A percentile compares a stretch with the other conserved stretches of the same genome.
Conservation (phyloP, 2,888 invertebrate genomes). For the Azorinus chamasolen region DNA sequence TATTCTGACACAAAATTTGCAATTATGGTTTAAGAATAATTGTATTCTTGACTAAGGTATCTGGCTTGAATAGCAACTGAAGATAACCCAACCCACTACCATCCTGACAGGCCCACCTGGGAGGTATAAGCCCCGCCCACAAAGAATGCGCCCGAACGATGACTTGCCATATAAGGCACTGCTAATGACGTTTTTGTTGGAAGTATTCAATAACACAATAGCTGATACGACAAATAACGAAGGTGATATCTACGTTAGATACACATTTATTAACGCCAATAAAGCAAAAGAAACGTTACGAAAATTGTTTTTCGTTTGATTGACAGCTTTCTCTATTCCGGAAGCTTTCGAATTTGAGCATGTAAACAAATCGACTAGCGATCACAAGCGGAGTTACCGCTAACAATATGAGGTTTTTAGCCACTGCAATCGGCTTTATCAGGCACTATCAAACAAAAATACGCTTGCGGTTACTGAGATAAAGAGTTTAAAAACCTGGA, state of each 20-base stretch:
- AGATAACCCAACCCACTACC: too few species aligned
- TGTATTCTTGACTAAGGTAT: too few species aligned
- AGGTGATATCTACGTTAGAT: too few species aligned
- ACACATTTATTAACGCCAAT: not conserved
- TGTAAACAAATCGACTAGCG: conserved; percentile 58
- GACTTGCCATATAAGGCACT: conserved; percentile 43
- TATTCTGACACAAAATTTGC: too few species aligned
- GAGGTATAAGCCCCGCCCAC: conserved; percentile 26
- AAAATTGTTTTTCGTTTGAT: too few species aligned
- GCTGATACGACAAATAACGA: too few species aligned
- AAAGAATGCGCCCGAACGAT: not conserved
- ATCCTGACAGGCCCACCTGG: not conserved
- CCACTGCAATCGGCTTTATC: conserved; percentile 43
- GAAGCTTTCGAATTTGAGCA: not conserved
- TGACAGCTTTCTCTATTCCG: too few species aligned
- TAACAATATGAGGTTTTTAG: conserved; percentile 36
- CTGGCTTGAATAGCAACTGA: too few species aligned
- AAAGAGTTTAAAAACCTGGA: conserved; percentile 5
- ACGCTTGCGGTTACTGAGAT: conserved; percentile 13
- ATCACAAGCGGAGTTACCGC: conserved; percentile 34
- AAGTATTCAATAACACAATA: too few species aligned
- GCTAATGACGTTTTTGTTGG: conserved; percentile 22
- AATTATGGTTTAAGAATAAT: too few species aligned
- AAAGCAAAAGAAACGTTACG: not conserved
- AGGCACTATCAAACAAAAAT: conserved; percentile 36